Percentiles rank a stretch among this genome's conserved stretches.
Evolutionary conservation across 92 coral and sea anemone genomes (phyloP).

Genomic region (Paramuricea clavata): DNA sequence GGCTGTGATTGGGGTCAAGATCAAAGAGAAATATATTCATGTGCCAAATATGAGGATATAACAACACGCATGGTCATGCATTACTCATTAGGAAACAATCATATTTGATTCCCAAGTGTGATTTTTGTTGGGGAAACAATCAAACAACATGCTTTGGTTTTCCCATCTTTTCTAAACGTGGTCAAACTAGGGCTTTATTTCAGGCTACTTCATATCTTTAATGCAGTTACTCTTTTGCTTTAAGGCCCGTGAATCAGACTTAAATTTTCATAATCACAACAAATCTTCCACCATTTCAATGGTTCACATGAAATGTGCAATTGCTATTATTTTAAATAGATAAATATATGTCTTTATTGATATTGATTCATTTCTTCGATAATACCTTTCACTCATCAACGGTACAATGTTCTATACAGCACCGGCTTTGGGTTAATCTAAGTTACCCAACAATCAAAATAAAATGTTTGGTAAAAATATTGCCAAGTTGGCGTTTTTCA

Average conservation of each 20-base stretch:
- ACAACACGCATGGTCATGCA: no score
- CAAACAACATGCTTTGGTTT: no score
- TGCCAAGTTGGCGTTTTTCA: no score
- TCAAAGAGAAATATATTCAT: no score
- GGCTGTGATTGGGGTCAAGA: no score
- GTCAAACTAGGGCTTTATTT: background rate
- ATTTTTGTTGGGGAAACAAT: no score
- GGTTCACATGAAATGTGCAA: background rate
- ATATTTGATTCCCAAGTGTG: no score
- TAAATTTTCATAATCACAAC: background rate
- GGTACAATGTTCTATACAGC: background rate
- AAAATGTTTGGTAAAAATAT: background rate
- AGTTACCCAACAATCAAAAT: background rate
- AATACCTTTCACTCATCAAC: background rate
- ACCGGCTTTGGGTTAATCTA: background rate
- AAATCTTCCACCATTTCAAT: background rate
- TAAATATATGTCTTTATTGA: constrained; percentile 16
- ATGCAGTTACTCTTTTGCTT: background rate
- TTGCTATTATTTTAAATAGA: constrained; percentile 7
- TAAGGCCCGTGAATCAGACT: constrained; percentile 9
- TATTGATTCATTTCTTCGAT: constrained; percentile 7
- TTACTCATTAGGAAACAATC: no score
- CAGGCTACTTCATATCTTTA: background rate
- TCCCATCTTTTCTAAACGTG: no score
- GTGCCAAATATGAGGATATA: no score